phyloP scores from a whole-genome alignment of 2,888 invertebrate species.

The Atrina japonica region DNA sequence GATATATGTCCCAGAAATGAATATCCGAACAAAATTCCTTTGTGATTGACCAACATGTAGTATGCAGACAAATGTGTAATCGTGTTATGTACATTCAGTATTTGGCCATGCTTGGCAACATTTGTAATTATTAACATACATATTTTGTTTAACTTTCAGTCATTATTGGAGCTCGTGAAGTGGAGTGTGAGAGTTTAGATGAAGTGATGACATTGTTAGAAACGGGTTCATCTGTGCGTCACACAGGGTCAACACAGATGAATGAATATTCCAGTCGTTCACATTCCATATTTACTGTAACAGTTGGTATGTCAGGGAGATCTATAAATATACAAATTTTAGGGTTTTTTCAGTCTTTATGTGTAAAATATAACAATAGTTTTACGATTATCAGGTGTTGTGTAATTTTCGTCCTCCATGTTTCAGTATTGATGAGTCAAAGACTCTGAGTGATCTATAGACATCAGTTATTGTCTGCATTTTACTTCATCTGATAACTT shows the following conservation, averaged over 20 bases:
- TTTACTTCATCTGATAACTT: not conserved
- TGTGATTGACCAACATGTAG: no score
- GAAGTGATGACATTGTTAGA: constrained; percentile 79
- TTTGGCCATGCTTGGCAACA: no score
- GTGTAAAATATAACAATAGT: not conserved
- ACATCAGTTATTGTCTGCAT: no score
- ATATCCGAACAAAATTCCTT: no score
- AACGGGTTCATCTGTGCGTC: constrained; percentile 77
- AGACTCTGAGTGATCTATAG: no score
- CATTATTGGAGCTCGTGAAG: constrained; percentile 78
- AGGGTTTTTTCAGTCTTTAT: not conserved
- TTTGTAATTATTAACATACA: no score
- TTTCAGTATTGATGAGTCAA: no score
- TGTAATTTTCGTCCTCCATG: no score
- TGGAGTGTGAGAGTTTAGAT: constrained; percentile 75
- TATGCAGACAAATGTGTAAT: no score
- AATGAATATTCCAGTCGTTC: constrained; percentile 81
- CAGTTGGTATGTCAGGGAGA: constrained; percentile 72
- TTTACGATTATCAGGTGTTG: no score
- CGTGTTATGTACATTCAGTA: no score
- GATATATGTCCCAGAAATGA: no score
- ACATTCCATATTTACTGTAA: constrained; percentile 80
- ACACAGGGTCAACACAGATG: constrained; percentile 81
- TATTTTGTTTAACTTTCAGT: constrained; percentile 64
- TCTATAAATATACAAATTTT: not conserved